These are phyloP conservation scores for Cydia amplana DNA, from an alignment of 1,140 invertebrate genomes.

Conservation along the genomic window DNA sequence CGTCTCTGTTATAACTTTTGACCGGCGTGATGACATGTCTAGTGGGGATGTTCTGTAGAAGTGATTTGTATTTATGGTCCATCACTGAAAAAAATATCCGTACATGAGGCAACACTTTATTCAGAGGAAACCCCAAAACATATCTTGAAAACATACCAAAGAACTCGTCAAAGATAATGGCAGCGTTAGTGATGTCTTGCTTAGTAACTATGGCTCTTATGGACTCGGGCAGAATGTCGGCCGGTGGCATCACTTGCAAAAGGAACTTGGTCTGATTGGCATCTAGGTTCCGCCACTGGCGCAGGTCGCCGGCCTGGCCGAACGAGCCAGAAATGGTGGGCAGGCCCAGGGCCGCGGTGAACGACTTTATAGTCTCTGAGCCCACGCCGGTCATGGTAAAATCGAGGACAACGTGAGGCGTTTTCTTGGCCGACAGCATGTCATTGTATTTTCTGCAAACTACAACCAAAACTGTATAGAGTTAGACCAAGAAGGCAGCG, in stretches of 20 bases:
- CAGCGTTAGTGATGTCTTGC: slow-evolving; percentile 94
- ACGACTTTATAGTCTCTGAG: slow-evolving; percentile 90
- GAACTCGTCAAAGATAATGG: slow-evolving; percentile 92
- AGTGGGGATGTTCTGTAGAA: slow-evolving; percentile 92
- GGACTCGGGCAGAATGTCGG: slow-evolving; percentile 89
- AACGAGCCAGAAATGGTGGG: slow-evolving; percentile 92
- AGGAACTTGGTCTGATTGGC: slow-evolving; percentile 85
- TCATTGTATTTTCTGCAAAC: slow-evolving; percentile 86
- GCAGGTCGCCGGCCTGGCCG: slow-evolving; percentile 89
- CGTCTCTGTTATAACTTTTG: slow-evolving; percentile 74
- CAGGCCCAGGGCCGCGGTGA: slow-evolving; percentile 87
- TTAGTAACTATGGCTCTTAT: slow-evolving; percentile 88
- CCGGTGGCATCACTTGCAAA: slow-evolving; percentile 88
- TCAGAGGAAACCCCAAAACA: not conserved
- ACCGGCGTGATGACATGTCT: slow-evolving; percentile 89
- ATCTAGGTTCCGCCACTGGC: slow-evolving; percentile 87
- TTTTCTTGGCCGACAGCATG: slow-evolving; percentile 81
- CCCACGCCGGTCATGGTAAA: slow-evolving; percentile 87
- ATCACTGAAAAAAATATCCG: slow-evolving; percentile 82
- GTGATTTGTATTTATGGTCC: slow-evolving; percentile 95
- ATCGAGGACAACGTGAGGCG: slow-evolving; percentile 89
- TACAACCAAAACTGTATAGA: slow-evolving; percentile 47
- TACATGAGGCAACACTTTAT: slow-evolving; percentile 2
- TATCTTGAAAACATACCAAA: slow-evolving; percentile 82
- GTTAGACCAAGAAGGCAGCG: too few relatives aligned